Evolutionary conservation across 2,888 invertebrate species (phyloP).

Genomic region (Gymnoscelis rufifasciata): DNA sequence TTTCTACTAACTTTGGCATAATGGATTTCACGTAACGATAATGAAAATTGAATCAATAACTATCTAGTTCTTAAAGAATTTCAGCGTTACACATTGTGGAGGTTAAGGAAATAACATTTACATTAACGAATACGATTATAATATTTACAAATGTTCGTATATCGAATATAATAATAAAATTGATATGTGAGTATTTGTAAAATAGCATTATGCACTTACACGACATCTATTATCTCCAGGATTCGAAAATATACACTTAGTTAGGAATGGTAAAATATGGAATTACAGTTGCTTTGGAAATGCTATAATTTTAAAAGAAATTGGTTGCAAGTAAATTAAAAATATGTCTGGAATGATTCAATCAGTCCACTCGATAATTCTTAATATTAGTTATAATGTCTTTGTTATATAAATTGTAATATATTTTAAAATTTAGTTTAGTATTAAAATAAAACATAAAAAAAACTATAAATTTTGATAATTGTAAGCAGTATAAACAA

Average conservation of each 20-base stretch:
- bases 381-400: constrained; percentile 4
- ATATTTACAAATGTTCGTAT: constrained; percentile 10
- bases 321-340: constrained; percentile 10
- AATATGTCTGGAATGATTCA: constrained; percentile 46
- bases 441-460: not conserved
- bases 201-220: constrained; percentile 15
- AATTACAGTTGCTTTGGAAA: constrained; percentile 22
- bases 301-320: constrained; percentile 6
- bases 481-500: too few relatives aligned
- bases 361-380: constrained; percentile 33
- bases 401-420: not conserved
- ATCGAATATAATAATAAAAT: constrained; percentile 16
- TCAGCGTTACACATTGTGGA: not conserved
- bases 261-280: constrained; percentile 24
- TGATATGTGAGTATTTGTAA: constrained; percentile 53
- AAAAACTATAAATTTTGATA: not conserved
- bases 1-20: constrained; percentile 40
- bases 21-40: constrained; percentile 38
- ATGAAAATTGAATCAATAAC: not conserved
- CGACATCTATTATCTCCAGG: not conserved
- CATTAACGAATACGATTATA: constrained; percentile 1
- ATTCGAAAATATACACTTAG: constrained; percentile 13
- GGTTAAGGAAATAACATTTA: not conserved
- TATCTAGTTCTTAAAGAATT: not conserved
- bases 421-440: not conserved